A percentile compares a stretch with the other conserved stretches of the same genome.
Evolutionary conservation across 1,140 invertebrate genomes (phyloP).

Genomic region (Telenomus remus): DNA sequence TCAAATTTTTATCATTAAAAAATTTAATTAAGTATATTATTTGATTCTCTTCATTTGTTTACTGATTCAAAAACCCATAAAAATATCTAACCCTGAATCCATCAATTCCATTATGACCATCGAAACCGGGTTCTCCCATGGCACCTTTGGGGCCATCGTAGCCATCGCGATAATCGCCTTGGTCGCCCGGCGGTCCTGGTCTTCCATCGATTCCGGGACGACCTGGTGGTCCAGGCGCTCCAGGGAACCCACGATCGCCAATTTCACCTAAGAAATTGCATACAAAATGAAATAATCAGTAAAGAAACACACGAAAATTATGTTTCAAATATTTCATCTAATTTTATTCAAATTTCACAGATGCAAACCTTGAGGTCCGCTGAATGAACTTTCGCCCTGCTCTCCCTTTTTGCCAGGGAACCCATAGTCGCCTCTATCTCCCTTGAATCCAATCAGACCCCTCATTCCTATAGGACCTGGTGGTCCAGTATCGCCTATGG

Average conservation of each 20-base stretch:
- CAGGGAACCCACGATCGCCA: conserved; percentile 77
- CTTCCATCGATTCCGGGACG: conserved; percentile 73
- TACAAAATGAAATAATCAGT: not conserved
- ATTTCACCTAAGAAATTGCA: conserved; percentile 26
- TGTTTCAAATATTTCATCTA: too few species aligned
- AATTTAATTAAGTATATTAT: too few species aligned
- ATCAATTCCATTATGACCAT: conserved; percentile 70
- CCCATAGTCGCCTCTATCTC: conserved; percentile 72
- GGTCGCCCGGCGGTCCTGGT: conserved; percentile 76
- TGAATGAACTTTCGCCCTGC: conserved; percentile 76
- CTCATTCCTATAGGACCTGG: conserved; percentile 74
- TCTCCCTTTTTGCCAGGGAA: conserved; percentile 67
- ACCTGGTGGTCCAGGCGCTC: conserved; percentile 74
- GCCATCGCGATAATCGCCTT: conserved; percentile 66
- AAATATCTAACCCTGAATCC: conserved; percentile 70
- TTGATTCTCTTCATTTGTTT: too few species aligned
- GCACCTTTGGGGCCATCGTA: conserved; percentile 70
- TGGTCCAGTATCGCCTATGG: conserved; percentile 74
- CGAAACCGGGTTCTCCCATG: conserved; percentile 71
- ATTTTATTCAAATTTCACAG: too few species aligned
- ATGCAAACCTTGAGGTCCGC: conserved; percentile 79
- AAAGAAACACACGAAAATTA: too few species aligned
- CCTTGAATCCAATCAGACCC: conserved; percentile 72
- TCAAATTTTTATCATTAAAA: too few species aligned
- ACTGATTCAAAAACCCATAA: too few species aligned